Evolutionary conservation across 1,140 invertebrate genomes (phyloP).

Genomic region (Hyphantria cunea): DNA sequence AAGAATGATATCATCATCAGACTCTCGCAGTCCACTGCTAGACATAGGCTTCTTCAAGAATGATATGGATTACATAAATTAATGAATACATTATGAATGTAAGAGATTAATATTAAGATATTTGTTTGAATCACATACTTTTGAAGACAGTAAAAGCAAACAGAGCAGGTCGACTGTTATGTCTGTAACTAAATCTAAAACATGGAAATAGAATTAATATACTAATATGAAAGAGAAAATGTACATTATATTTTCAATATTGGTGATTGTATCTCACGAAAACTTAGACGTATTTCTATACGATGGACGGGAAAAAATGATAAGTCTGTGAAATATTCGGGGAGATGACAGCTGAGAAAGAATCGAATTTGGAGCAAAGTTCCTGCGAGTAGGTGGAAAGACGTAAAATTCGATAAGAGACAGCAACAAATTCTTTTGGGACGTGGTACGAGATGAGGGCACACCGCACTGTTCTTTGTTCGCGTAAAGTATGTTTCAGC

Average conservation of each 20-base stretch:
- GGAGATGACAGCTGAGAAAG: conserved; percentile 24
- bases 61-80: not conserved
- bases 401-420: conserved; percentile 36
- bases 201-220: conserved; percentile 14
- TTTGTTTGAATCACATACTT: not conserved
- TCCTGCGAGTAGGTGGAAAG: conserved; percentile 15
- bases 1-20: too few relatives aligned
- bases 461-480: conserved; percentile 19
- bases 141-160: too few relatives aligned
- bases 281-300: conserved; percentile 27
- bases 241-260: conserved; percentile 23
- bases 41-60: too few relatives aligned
- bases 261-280: conserved; percentile 22
- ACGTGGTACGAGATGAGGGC: conserved; percentile 11
- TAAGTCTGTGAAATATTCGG: conserved; percentile 22
- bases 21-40: too few relatives aligned
- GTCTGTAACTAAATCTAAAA: conserved; percentile 6
- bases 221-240: conserved; percentile 8
- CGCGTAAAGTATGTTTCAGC: conserved; percentile 8
- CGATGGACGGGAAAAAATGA: conserved; percentile 16
- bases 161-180: too few relatives aligned
- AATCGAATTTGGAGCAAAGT: conserved; percentile 45
- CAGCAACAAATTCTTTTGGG: conserved; percentile 23
- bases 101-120: too few relatives aligned
- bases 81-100: too few relatives aligned